Percentiles rank a stretch among this genome's conserved stretches.
These are phyloP conservation scores for Polia nebulosa DNA, from an alignment of 2,888 invertebrate genomes.

Conservation along the genomic window DNA sequence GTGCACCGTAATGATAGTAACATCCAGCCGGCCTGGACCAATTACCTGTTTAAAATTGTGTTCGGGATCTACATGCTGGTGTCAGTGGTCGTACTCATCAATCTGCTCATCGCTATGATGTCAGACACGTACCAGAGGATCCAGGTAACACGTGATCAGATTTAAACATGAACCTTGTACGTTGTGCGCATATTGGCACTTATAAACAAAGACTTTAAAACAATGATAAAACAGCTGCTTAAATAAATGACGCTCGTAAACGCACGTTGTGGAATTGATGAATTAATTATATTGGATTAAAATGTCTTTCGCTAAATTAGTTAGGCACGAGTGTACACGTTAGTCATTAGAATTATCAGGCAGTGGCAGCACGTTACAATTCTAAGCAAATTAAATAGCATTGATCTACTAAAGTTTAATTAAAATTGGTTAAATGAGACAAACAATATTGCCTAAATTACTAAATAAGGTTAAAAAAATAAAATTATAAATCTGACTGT, in stretches of 20 bases:
- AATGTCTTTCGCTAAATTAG: neutral
- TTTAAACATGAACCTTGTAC: slow-evolving; percentile 39
- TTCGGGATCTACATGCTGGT: slow-evolving; percentile 99
- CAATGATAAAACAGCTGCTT: slow-evolving; percentile 26
- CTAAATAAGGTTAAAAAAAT: neutral
- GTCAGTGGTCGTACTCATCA: slow-evolving; percentile 99
- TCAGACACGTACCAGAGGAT: slow-evolving; percentile 99
- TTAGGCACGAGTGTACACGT: slow-evolving; percentile 11
- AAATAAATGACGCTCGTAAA: slow-evolving; percentile 19
- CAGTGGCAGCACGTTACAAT: neutral
- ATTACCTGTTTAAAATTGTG: slow-evolving; percentile 96
- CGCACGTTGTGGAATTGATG: slow-evolving; percentile 1
- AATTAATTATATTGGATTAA: slow-evolving; percentile 18
- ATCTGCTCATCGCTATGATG: slow-evolving; percentile 99
- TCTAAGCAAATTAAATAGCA: neutral
- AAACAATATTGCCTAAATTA: neutral
- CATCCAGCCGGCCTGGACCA: slow-evolving; percentile 95
- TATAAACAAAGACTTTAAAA: slow-evolving; percentile 37
- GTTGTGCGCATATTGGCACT: slow-evolving; percentile 59
- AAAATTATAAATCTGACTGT: neutral
- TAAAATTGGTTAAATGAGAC: neutral
- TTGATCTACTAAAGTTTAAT: neutral
- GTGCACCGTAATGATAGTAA: slow-evolving; percentile 92
- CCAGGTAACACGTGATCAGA: slow-evolving; percentile 93
- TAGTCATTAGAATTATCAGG: slow-evolving; percentile 22